Evolutionary conservation across 2,113 vertebrate genomes (phyloP).

Genomic region (Cyanistes caeruleus): DNA sequence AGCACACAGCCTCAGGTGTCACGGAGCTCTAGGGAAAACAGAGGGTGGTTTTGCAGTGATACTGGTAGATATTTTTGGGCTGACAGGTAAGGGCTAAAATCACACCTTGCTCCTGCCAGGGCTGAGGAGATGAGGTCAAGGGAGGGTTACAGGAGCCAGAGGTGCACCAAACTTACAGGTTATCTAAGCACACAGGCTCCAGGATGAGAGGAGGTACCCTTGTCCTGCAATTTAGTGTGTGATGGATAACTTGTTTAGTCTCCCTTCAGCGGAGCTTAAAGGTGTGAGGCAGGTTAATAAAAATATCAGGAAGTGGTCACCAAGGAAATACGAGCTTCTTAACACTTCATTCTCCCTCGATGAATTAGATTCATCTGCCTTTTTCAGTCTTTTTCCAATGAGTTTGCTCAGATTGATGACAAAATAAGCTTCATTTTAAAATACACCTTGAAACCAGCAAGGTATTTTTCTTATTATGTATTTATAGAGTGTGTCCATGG

Average conservation of each 20-base stretch:
- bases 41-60: not conserved
- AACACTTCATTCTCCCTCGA: not conserved
- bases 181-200: not conserved
- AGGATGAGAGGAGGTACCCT: not conserved
- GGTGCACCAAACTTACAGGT: accelerated
- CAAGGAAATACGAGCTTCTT: not conserved
- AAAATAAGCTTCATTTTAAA: not conserved
- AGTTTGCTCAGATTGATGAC: not conserved
- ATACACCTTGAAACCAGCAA: not conserved
- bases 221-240: not conserved
- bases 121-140: not conserved
- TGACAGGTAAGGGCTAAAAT: not conserved
- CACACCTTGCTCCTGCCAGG: not conserved
- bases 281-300: not conserved
- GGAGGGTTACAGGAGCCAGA: not conserved
- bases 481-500: not conserved
- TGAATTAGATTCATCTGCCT: not conserved
- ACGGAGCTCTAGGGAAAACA: not conserved
- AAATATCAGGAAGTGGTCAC: not conserved
- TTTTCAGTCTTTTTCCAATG: not conserved
- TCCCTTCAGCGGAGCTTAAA: not conserved
- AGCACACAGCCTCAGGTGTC: not conserved
- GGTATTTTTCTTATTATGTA: not conserved
- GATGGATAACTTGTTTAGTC: not conserved
- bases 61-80: not conserved